A percentile compares a stretch with the other conserved stretches of the same genome.
Conservation (phyloP, 2,797 vertebrate species). For the Uromys caudimaculatus region DNA sequence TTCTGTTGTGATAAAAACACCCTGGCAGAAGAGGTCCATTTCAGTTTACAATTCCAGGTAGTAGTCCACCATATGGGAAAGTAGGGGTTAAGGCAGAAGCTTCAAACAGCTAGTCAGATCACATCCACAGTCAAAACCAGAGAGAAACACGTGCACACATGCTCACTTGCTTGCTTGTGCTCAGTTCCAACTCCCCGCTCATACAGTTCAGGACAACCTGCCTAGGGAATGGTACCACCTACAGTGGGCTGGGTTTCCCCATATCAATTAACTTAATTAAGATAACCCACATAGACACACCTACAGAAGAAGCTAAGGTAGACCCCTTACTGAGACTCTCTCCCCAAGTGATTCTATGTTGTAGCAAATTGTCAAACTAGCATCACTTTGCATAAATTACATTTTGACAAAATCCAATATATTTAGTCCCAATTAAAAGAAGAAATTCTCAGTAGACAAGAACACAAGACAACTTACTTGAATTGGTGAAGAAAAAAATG, state of each 20-base stretch:
- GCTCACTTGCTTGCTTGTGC: neutral
- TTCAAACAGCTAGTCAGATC: no score
- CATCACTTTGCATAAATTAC: neutral
- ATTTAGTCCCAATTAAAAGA: neutral
- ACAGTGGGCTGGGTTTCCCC: neutral
- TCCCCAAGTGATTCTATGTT: neutral
- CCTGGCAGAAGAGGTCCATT: neutral
- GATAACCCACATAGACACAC: neutral
- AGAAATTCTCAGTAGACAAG: neutral
- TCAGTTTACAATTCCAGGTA: neutral
- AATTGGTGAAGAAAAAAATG: neutral
- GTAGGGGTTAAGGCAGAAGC: neutral
- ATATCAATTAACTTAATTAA: neutral
- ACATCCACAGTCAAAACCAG: neutral
- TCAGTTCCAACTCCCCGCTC: neutral
- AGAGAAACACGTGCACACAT: neutral
- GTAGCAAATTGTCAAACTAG: neutral
- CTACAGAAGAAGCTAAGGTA: neutral
- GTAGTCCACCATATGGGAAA: neutral
- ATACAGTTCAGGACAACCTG: neutral
- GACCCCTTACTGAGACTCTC: neutral
- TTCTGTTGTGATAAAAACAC: neutral
- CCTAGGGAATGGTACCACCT: neutral
- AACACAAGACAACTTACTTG: neutral
- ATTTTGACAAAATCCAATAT: neutral